Evolutionary conservation across 2,888 invertebrate genomes (phyloP), one percentile per base, ranked within the genome.

Genomic region (Drosophila eohydei): DNA sequence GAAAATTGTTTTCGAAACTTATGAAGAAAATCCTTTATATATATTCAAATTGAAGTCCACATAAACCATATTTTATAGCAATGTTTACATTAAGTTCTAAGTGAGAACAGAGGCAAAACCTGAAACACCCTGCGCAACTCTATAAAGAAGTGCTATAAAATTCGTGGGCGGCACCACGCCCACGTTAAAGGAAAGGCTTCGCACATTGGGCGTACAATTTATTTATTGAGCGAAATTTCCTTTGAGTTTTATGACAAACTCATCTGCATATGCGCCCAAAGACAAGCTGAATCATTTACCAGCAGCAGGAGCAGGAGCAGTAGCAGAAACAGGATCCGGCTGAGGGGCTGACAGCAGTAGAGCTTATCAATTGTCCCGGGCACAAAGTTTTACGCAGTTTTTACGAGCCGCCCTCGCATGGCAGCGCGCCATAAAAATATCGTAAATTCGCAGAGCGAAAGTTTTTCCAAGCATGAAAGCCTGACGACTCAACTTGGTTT

Each of bases 351-450:
- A 59, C 51, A 51, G 58, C 46, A 28, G 38, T 26, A 16, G 34
- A 62, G 41, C 71, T 82, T 84, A 72, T 78, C 74, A 80, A 76
- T 74, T 75, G 69, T 69, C 77, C 69, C 73, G 73, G 73, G 65
- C 55, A 59, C 68, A 80, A 88, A 72, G 61, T 85, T 85, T 83
- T 81, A 83, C 86, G 85, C 86, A 88, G 74, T 85, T 85, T 83
- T 80, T 89, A 80, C 78, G 81, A 80, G 76, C 74, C 74, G 74
- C 71, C 71, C 74, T 84, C 78, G 90, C 91, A 86, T 91, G 91
- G 85, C 90, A 89, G 90, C 74, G 74, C 79, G 81, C 89, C 86
- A 90, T 91, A 91, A 91, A 91, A 91, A 90, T 79, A 89, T 91
- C 90, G 89, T 91, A 91, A 91, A 89, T 88, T 87, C 87, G 80